phyloP scores from a whole-genome alignment of 1,140 invertebrate genomes.

The Apis dorsata region DNA sequence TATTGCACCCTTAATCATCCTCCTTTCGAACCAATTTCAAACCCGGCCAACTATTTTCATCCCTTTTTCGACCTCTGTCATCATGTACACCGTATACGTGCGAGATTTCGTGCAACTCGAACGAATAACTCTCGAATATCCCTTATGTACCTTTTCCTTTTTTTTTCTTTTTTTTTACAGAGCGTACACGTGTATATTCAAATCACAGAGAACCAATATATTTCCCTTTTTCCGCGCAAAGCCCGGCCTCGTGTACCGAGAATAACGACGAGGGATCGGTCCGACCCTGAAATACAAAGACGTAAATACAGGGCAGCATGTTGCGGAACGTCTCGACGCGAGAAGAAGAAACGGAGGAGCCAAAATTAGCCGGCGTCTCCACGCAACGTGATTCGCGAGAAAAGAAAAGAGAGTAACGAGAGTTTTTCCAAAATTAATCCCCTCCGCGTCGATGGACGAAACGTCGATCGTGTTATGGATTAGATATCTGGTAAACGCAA shows the following conservation, averaged over 20 bases:
- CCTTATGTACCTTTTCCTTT: conserved; percentile 10
- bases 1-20: too few relatives aligned
- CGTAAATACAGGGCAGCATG: conserved; percentile 31
- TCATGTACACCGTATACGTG: conserved; percentile 28
- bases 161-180: too few relatives aligned
- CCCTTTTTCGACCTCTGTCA: not conserved
- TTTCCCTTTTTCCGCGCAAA: conserved; percentile 40
- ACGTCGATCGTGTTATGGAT: too few relatives aligned
- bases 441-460: too few relatives aligned
- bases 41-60: not conserved
- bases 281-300: conserved; percentile 24
- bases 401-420: too few relatives aligned
- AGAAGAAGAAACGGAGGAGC: too few relatives aligned
- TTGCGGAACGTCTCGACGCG: conserved; percentile 1
- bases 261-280: conserved; percentile 56
- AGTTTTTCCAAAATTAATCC: too few relatives aligned
- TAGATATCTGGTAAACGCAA: too few relatives aligned
- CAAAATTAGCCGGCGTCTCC: too few relatives aligned
- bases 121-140: conserved; percentile 49
- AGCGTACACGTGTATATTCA: conserved; percentile 46
- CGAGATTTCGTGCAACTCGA: conserved; percentile 35
- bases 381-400: too few relatives aligned
- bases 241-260: conserved; percentile 21
- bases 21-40: not conserved
- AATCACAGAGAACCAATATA: conserved; percentile 57